A percentile compares a stretch with the other conserved stretches of the same genome.
These are phyloP conservation scores for Hoplodrina blanda DNA, from an alignment of 2,888 invertebrate species.

Conservation along the genomic window DNA sequence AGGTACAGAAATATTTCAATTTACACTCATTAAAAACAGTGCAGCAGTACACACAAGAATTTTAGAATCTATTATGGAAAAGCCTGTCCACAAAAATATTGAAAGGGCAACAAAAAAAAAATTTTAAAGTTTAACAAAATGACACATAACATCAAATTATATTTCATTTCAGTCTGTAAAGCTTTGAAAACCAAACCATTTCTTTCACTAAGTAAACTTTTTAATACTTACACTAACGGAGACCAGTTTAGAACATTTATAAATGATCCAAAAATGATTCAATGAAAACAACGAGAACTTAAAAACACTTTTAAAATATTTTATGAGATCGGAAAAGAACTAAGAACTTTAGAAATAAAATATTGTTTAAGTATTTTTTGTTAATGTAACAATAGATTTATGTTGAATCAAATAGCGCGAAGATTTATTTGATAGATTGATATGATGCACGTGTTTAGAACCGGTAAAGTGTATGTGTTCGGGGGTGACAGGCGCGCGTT, in stretches of 20 bases:
- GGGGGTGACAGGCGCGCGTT: constrained; percentile 58
- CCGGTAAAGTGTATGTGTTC: constrained; percentile 73
- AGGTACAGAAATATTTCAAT: neutral
- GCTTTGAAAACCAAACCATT: neutral
- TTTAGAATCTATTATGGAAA: neutral
- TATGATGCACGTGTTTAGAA: constrained; percentile 78
- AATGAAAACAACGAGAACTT: constrained; percentile 36
- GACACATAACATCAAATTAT: neutral
- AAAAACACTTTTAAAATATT: constrained; percentile 45
- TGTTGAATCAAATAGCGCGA: constrained; percentile 51
- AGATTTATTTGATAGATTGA: constrained; percentile 58
- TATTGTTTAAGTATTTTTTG: constrained; percentile 9
- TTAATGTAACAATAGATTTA: constrained; percentile 14
- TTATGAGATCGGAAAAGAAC: constrained; percentile 24
- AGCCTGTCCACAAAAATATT: neutral
- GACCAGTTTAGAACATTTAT: constrained; percentile 35
- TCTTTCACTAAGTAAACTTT: neutral
- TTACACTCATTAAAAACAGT: constrained; percentile 17
- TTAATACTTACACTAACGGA: constrained; percentile 54
- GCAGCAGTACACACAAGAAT: neutral
- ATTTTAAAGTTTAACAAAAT: neutral
- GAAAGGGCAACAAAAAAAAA: neutral
- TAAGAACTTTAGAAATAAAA: constrained; percentile 21
- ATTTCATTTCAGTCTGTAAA: neutral
- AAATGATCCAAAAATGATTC: constrained; percentile 27